These are phyloP conservation scores for Procambarus clarkii DNA, from an alignment of 1,140 invertebrate species.

Conservation along the genomic window DNA sequence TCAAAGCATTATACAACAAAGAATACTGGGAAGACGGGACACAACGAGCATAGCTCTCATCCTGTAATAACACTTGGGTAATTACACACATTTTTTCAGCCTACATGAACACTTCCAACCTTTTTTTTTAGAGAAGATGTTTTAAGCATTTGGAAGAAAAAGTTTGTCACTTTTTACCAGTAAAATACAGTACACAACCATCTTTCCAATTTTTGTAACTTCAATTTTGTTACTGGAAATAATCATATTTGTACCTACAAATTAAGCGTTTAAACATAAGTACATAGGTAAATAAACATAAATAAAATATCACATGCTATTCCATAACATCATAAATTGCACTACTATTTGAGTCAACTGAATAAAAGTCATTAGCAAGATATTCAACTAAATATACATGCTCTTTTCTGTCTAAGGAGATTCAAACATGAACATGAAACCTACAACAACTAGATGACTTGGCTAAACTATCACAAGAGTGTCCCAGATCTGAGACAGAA, in stretches of 20 bases:
- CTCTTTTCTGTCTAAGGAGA: neutral
- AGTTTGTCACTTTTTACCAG: neutral
- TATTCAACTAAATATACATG: neutral
- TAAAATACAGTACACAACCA: neutral
- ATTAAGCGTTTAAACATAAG: neutral
- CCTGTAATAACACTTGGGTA: too few species aligned
- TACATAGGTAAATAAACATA: neutral
- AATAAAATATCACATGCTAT: neutral
- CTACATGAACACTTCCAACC: too few species aligned
- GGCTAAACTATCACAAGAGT: neutral
- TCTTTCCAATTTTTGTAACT: neutral
- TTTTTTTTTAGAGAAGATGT: neutral
- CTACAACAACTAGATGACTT: neutral
- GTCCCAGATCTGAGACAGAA: conserved; percentile 16
- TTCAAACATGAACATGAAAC: neutral
- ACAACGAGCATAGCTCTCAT: too few species aligned
- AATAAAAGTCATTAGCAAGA: neutral
- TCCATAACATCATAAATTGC: neutral
- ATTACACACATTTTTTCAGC: too few species aligned
- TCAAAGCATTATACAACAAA: too few species aligned
- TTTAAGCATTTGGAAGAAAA: neutral
- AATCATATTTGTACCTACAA: neutral
- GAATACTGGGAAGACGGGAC: too few species aligned
- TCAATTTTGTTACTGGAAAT: neutral
- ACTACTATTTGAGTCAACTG: neutral